A percentile compares a stretch with the other conserved stretches of the same genome.
These are phyloP conservation scores for Girardia tigrina DNA, from an alignment of 2,888 invertebrate genomes.

Conservation along the genomic window DNA sequence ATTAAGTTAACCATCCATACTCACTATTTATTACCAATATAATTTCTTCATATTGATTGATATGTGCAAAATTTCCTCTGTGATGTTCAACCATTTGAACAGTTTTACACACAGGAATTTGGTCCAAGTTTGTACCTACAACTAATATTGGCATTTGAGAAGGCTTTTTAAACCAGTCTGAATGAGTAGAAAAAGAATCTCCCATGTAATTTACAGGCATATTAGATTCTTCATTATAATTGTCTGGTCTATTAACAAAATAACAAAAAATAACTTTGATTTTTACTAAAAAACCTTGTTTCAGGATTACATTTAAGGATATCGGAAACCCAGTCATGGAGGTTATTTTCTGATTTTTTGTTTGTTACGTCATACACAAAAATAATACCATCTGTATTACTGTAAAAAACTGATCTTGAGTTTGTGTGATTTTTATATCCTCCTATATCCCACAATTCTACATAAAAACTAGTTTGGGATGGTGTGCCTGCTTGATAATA, in stretches of 20 bases:
- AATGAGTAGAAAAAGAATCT: not conserved
- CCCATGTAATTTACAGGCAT: not conserved
- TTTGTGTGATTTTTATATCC: conserved; percentile 82
- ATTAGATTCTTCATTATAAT: not conserved
- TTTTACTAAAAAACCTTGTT: conserved; percentile 33
- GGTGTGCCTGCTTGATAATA: conserved; percentile 85
- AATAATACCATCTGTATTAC: conserved; percentile 79
- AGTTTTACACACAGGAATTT: not conserved
- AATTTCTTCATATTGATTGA: conserved; percentile 16
- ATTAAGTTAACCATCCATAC: not conserved
- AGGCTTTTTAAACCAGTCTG: not conserved
- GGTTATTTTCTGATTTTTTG: conserved; percentile 79
- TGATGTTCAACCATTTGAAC: not conserved
- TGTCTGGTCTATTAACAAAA: not conserved
- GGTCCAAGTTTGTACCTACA: conserved; percentile 77
- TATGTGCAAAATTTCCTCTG: not conserved
- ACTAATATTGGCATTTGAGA: conserved; percentile 74
- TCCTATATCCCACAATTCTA: conserved; percentile 93
- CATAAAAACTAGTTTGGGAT: conserved; percentile 72
- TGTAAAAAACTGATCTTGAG: conserved; percentile 81
- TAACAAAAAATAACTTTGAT: not conserved
- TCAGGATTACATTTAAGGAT: conserved; percentile 60
- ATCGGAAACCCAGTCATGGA: conserved; percentile 81
- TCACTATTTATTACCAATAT: not conserved
- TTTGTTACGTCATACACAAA: conserved; percentile 91